Evolutionary conservation across 1,140 invertebrate species (phyloP).

Genomic region (Cepaea nemoralis): DNA sequence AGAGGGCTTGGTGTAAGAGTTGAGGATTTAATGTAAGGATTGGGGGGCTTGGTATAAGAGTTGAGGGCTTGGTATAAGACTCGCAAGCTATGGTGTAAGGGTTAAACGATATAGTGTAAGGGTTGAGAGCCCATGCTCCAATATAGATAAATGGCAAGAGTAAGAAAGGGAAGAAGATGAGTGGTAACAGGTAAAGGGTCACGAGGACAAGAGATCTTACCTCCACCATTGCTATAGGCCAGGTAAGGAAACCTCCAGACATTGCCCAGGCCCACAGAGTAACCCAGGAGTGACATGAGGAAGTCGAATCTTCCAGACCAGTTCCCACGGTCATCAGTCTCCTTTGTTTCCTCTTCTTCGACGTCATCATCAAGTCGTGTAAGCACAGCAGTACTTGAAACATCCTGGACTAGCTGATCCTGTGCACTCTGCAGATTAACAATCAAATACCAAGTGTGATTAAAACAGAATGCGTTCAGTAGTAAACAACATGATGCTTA

Average conservation of each 20-base stretch:
- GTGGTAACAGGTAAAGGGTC: no score
- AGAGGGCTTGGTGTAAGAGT: no score
- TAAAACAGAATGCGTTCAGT: no score
- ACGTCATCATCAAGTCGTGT: constrained; percentile 66
- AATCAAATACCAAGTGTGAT: constrained; percentile 1
- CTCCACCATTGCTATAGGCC: constrained; percentile 94
- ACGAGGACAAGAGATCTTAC: constrained; percentile 73
- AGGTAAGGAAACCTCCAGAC: constrained; percentile 96
- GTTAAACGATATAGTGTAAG: no score
- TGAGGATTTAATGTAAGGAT: no score
- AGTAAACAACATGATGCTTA: no score
- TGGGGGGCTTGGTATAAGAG: no score
- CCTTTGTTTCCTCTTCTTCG: constrained; percentile 73
- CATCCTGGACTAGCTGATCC: constrained; percentile 63
- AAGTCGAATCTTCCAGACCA: constrained; percentile 75
- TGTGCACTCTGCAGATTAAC: constrained; percentile 51
- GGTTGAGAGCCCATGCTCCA: no score
- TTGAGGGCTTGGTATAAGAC: no score
- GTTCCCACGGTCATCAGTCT: constrained; percentile 75
- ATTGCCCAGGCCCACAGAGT: constrained; percentile 82
- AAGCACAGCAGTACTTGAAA: constrained; percentile 67
- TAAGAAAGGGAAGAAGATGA: no score
- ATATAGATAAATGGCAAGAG: no score
- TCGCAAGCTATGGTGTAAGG: no score
- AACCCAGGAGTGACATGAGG: constrained; percentile 73